These are phyloP conservation scores for Orthonychiurus folsomi DNA, from an alignment of 2,888 invertebrate species.

Conservation along the genomic window DNA sequence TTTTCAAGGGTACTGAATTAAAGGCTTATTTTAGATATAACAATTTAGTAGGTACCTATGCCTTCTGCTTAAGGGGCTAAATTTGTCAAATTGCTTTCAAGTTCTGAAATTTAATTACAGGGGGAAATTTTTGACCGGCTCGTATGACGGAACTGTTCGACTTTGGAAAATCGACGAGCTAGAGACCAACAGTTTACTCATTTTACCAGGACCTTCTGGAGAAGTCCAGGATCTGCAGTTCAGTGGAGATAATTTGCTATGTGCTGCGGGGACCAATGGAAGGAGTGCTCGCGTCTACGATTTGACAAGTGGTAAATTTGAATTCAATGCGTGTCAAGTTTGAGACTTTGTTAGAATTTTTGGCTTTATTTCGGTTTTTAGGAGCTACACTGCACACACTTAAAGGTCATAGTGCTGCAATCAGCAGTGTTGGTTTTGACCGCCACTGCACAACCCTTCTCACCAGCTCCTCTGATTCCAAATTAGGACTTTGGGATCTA, in stretches of 20 bases:
- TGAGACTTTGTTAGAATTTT: conserved; percentile 12
- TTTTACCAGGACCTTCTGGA: conserved; percentile 63
- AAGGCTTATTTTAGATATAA: too few relatives aligned
- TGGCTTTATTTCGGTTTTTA: conserved; percentile 42
- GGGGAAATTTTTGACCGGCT: conserved; percentile 64
- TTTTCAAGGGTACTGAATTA: too few relatives aligned
- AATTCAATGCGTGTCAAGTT: neutral
- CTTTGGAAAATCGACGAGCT: conserved; percentile 56
- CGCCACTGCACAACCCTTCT: conserved; percentile 59
- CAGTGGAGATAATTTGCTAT: conserved; percentile 55
- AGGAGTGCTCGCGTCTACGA: conserved; percentile 63
- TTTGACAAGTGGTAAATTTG: conserved; percentile 52
- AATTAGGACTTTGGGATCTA: conserved; percentile 26
- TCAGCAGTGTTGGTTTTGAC: conserved; percentile 63
- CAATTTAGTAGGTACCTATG: too few relatives aligned
- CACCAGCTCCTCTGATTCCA: conserved; percentile 68
- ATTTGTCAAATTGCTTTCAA: too few relatives aligned
- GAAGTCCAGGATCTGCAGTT: conserved; percentile 64
- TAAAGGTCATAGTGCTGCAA: conserved; percentile 64
- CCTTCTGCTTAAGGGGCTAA: too few relatives aligned
- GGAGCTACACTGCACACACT: conserved; percentile 55
- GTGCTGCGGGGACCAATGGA: conserved; percentile 71
- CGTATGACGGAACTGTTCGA: conserved; percentile 68
- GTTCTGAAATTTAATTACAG: too few relatives aligned
- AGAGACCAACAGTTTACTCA: conserved; percentile 46